These are phyloP conservation scores for Panagrolaimus sp. DNA, from an alignment of 1,140 invertebrate genomes.

Conservation along the genomic window DNA sequence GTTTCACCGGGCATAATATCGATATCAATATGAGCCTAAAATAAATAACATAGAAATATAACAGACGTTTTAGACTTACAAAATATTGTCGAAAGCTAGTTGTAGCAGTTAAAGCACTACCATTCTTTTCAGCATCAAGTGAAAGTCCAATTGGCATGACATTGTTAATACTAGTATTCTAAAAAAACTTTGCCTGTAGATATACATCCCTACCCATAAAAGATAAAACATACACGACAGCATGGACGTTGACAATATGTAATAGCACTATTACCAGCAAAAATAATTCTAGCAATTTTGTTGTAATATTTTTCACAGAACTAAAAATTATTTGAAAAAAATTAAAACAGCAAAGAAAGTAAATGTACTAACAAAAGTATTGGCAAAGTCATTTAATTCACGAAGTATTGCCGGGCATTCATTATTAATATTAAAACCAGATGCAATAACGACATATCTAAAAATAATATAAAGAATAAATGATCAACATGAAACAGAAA, in stretches of 20 bases:
- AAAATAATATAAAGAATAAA: not conserved
- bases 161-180: not conserved
- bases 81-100: not conserved
- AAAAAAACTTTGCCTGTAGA: too few relatives aligned
- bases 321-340: not conserved
- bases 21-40: not conserved
- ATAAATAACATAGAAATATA: too few relatives aligned
- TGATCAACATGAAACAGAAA: too few relatives aligned
- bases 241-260: not conserved
- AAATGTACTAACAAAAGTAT: not conserved
- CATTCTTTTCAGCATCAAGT: not conserved
- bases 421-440: not conserved
- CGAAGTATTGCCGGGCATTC: not conserved
- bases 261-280: not conserved
- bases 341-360: not conserved
- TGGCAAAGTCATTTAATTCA: not conserved
- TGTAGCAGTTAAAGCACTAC: not conserved
- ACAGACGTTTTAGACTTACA: too few relatives aligned
- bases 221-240: not conserved
- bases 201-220: too few relatives aligned
- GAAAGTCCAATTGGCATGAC: not conserved
- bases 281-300: not conserved
- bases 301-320: not conserved
- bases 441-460: not conserved
- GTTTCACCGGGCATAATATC: constrained; percentile 40